Evolutionary conservation across 2,797 vertebrate species (phyloP).

Genomic region (Saxicola maurus): DNA sequence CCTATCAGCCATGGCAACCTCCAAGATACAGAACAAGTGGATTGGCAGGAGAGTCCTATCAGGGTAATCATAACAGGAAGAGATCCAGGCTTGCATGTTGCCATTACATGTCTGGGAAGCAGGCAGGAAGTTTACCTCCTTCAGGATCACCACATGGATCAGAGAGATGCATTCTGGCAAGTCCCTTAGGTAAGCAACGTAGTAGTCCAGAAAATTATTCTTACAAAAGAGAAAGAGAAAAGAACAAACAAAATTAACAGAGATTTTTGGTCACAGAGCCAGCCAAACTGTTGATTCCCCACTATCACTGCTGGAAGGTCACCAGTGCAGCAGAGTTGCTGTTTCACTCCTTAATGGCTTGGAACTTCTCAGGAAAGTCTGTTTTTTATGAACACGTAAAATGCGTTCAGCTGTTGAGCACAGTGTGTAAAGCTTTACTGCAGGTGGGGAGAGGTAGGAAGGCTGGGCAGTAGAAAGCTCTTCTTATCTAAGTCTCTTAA

Average conservation of each 20-base stretch:
- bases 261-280: not conserved
- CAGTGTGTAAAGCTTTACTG: not conserved
- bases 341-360: not conserved
- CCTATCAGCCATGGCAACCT: fast-evolving
- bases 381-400: not conserved
- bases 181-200: constrained; percentile 91
- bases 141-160: constrained; percentile 81
- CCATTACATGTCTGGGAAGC: not conserved
- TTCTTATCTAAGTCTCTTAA: not conserved
- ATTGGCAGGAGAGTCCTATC: not conserved
- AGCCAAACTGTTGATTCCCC: not conserved
- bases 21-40: not conserved
- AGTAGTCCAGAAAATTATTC: constrained; percentile 95
- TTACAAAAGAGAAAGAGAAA: constrained; percentile 47
- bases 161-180: constrained; percentile 91
- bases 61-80: not conserved
- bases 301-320: not conserved
- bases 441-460: not conserved
- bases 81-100: not conserved
- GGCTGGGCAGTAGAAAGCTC: not conserved
- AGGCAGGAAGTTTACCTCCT: constrained; percentile 66
- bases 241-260: not conserved
- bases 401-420: not conserved
- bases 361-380: not conserved
- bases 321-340: not conserved